These are phyloP conservation scores for Plestiodon gilberti DNA, from an alignment of 2,113 vertebrate species.

Conservation along the genomic window DNA sequence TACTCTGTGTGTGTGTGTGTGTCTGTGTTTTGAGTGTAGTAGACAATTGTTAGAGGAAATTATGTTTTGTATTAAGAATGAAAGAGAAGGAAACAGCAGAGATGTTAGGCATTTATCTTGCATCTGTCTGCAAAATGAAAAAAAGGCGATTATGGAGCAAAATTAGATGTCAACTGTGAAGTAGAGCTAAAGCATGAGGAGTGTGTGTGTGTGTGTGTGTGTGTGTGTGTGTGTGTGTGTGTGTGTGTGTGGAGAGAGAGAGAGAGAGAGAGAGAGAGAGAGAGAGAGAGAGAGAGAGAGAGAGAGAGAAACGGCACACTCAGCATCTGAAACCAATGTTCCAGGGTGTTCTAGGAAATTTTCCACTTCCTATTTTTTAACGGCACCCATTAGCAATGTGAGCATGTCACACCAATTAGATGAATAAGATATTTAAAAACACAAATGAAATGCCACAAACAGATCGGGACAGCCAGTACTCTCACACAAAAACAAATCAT, in stretches of 20 bases:
- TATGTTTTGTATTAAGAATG: slow-evolving; percentile 46
- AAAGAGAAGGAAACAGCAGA: slow-evolving; percentile 50
- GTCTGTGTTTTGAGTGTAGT: background rate
- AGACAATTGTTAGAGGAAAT: slow-evolving; percentile 29
- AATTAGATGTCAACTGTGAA: background rate
- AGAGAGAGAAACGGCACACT: slow-evolving; percentile 18
- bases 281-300: background rate
- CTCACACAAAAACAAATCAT: background rate
- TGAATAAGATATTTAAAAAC: background rate
- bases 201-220: too few species aligned
- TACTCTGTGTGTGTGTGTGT: background rate
- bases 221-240: background rate
- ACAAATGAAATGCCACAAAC: slow-evolving; percentile 5
- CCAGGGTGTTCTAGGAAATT: slow-evolving; percentile 28
- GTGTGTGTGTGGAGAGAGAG: background rate
- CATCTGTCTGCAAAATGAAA: slow-evolving; percentile 31
- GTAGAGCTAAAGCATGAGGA: slow-evolving; percentile 16
- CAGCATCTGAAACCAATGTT: slow-evolving; percentile 56
- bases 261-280: background rate
- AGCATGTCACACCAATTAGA: background rate
- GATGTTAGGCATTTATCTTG: slow-evolving; percentile 36
- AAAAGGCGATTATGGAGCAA: slow-evolving; percentile 34
- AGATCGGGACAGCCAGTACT: background rate
- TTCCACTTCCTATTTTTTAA: slow-evolving; percentile 24
- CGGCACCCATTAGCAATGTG: background rate